phyloP scores from a whole-genome alignment of 2,797 vertebrate genomes.

The Forpus xanthops region DNA sequence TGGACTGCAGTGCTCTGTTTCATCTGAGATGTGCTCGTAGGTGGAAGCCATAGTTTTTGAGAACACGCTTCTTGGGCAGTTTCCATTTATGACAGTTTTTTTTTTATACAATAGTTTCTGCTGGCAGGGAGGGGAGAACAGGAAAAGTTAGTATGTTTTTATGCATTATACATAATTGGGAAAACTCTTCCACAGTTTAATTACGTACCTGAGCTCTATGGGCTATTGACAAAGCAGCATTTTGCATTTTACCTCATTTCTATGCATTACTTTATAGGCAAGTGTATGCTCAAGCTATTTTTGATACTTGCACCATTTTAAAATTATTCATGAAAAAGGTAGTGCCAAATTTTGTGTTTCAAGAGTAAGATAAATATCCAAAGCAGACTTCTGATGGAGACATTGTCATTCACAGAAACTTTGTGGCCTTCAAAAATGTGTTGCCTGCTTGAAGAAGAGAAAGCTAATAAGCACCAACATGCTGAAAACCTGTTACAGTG shows the following conservation, averaged over 20 bases:
- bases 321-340: background rate
- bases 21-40: background rate
- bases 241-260: background rate
- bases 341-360: background rate
- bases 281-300: background rate
- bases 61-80: background rate
- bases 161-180: background rate
- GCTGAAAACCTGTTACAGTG: background rate
- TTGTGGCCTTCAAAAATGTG: background rate
- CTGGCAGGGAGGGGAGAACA: background rate
- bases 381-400: background rate
- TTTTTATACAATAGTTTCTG: background rate
- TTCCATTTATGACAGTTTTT: background rate
- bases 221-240: background rate
- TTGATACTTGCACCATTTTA: background rate
- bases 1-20: background rate
- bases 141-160: background rate
- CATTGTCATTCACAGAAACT: background rate
- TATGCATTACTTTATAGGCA: background rate
- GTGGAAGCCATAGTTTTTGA: background rate
- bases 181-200: background rate
- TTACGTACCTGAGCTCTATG: background rate
- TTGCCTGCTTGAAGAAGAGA: background rate
- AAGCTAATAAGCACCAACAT: background rate
- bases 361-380: background rate